Conservation (phyloP, 2,797 vertebrate species). For the Peromyscus attwateri region DNA sequence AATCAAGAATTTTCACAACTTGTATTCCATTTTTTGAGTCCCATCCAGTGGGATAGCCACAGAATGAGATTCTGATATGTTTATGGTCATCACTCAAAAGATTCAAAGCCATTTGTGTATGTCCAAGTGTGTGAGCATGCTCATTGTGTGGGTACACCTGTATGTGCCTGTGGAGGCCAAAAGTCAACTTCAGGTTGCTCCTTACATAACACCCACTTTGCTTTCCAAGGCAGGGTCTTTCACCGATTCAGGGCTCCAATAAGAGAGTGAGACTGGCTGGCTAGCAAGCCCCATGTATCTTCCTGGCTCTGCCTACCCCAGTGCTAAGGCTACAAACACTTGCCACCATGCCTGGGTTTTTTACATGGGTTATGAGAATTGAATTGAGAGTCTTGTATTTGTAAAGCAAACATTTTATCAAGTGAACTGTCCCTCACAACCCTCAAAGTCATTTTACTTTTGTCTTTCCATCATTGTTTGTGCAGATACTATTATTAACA, state of each 20-base stretch:
- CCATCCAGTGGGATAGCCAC: background rate
- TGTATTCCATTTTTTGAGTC: background rate
- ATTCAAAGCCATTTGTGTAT: background rate
- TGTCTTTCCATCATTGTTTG: background rate
- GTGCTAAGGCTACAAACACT: background rate
- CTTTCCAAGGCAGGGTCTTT: background rate
- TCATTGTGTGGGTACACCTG: background rate
- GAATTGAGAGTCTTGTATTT: background rate
- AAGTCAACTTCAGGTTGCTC: background rate
- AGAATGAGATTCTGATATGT: background rate
- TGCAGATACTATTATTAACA: background rate
- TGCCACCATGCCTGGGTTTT: background rate
- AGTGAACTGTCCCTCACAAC: background rate
- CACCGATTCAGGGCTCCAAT: background rate
- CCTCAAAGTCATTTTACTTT: slow-evolving; percentile 1
- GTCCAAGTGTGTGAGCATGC: background rate
- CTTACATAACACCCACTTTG: background rate
- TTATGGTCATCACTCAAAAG: background rate
- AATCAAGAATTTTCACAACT: slow-evolving; percentile 21
- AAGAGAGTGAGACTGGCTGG: too few relatives aligned
- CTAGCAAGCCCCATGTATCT: background rate
- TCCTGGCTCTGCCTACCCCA: background rate
- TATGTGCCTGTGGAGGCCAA: background rate
- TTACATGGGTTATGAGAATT: background rate
- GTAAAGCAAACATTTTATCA: background rate